Evolutionary conservation across 2,797 vertebrate species (phyloP).

Genomic region (Peromyscus aztecus): DNA sequence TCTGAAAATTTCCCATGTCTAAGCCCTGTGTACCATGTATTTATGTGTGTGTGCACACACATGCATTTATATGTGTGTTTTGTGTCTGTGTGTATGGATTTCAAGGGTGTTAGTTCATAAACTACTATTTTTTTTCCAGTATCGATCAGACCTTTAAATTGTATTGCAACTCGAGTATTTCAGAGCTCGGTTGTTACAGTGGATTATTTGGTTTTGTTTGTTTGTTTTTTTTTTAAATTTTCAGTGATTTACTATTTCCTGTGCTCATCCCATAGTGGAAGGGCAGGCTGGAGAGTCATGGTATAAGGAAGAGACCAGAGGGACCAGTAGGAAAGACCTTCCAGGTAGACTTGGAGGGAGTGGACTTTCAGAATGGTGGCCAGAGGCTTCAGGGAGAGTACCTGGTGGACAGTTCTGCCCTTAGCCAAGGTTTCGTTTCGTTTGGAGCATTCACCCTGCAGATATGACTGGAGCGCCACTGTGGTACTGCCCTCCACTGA

Average conservation of each 20-base stretch:
- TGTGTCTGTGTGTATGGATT: background rate
- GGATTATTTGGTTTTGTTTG: background rate
- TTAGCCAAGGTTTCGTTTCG: accelerated
- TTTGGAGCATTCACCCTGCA: background rate
- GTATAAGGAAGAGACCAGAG: accelerated
- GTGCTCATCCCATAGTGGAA: background rate
- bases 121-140: background rate
- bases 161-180: background rate
- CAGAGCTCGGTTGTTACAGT: background rate
- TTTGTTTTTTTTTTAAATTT: background rate
- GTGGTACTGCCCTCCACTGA: accelerated
- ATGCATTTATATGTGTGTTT: background rate
- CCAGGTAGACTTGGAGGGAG: background rate
- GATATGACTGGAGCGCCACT: accelerated
- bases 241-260: background rate
- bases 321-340: background rate
- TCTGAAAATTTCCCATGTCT: background rate
- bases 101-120: background rate
- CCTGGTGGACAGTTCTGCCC: accelerated
- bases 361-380: background rate
- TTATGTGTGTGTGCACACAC: background rate
- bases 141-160: background rate
- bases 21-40: background rate
- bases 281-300: background rate
- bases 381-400: background rate